These are phyloP conservation scores for Drosophila dives DNA, from an alignment of 2,888 invertebrate genomes.

Conservation along the genomic window DNA sequence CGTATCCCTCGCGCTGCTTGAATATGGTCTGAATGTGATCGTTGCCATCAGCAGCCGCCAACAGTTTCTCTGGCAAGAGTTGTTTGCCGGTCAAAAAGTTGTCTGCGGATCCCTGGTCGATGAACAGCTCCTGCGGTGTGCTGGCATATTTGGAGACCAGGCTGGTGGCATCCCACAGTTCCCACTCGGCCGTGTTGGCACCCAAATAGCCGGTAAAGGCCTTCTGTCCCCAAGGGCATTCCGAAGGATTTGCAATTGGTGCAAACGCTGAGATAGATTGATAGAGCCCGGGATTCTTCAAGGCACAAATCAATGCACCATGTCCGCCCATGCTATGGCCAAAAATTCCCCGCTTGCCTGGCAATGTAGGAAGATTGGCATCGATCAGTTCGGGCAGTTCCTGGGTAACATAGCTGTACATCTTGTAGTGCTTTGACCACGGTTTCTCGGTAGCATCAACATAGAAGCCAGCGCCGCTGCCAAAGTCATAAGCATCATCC, in stretches of 20 bases:
- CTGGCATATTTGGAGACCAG: constrained; percentile 93
- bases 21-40: constrained; percentile 89
- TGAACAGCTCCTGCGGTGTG: constrained; percentile 91
- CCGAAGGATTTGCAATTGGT: constrained; percentile 95
- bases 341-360: constrained; percentile 90
- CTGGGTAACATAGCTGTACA: constrained; percentile 97
- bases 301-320: constrained; percentile 95
- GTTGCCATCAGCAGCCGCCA: constrained; percentile 84
- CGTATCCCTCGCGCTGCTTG: constrained; percentile 93
- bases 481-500: constrained; percentile 97
- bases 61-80: constrained; percentile 93
- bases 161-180: constrained; percentile 94
- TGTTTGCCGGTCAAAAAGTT: constrained; percentile 91
- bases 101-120: constrained; percentile 95
- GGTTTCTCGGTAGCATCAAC: constrained; percentile 95
- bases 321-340: constrained; percentile 99
- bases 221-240: constrained; percentile 95
- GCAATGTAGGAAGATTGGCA: constrained; percentile 89
- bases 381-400: constrained; percentile 92
- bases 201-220: constrained; percentile 93
- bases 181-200: constrained; percentile 88
- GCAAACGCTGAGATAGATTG: constrained; percentile 97
- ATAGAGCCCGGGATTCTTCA: constrained; percentile 96
- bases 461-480: constrained; percentile 97
- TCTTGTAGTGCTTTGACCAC: constrained; percentile 96